Evolutionary conservation across 2,888 invertebrate species (phyloP).

Genomic region (Dolichopus griseipennis): DNA sequence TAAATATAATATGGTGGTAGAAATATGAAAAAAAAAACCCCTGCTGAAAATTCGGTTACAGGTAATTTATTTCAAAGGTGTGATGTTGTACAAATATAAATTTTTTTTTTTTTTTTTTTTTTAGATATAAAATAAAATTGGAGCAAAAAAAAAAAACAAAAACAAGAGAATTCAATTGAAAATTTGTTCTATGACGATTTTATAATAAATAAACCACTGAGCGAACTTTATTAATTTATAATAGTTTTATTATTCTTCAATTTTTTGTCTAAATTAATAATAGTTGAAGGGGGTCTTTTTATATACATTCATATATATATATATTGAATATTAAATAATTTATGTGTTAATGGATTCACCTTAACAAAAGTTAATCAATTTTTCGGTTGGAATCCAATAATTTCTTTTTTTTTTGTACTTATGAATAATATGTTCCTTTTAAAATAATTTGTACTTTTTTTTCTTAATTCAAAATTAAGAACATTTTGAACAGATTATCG

Average conservation of each 20-base stretch:
- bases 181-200: no score
- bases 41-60: background rate
- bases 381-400: constrained; percentile 1
- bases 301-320: background rate
- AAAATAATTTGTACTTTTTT: background rate
- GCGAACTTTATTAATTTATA: no score
- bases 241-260: no score
- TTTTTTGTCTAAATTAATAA: no score
- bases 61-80: constrained; percentile 1
- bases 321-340: background rate
- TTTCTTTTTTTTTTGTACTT: background rate
- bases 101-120: background rate
- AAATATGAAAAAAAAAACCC: background rate
- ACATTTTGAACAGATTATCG: background rate
- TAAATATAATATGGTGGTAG: background rate
- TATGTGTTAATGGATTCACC: background rate
- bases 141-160: no score
- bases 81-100: background rate
- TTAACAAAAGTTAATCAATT: constrained; percentile 2
- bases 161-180: no score
- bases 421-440: background rate
- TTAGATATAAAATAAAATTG: background rate
- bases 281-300: no score
- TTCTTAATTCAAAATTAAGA: background rate
- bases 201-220: no score